phyloP scores from a whole-genome alignment of 2,888 invertebrate genomes.

The Neoitamus cyanurus region DNA sequence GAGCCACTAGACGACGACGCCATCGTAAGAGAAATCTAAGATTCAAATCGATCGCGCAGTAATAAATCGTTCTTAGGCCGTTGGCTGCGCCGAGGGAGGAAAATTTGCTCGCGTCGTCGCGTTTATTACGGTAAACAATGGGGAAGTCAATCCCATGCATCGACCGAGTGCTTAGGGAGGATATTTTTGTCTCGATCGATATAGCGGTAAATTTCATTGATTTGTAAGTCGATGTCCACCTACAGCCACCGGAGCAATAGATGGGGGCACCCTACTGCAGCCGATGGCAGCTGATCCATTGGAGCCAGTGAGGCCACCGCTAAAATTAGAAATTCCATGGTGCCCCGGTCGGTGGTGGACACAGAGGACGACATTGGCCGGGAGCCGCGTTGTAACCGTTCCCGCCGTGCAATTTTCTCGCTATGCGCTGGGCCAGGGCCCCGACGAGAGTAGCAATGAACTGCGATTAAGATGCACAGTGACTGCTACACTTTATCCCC shows the following conservation, averaged over 20 bases:
- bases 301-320: conserved; percentile 15
- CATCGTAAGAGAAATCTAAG: not conserved
- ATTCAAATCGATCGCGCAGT: not conserved
- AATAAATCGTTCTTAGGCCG: conserved; percentile 9
- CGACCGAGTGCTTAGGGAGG: not conserved
- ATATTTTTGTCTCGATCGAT: conserved; percentile 27
- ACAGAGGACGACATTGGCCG: conserved; percentile 23
- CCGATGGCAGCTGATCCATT: not conserved
- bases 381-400: not conserved
- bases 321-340: conserved; percentile 38
- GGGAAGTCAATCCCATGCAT: not conserved
- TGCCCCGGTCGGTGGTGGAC: not conserved
- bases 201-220: conserved; percentile 37
- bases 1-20: not conserved
- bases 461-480: conserved; percentile 45
- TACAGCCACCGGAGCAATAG: conserved; percentile 24
- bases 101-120: not conserved
- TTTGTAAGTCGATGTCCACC: conserved; percentile 43
- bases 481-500: conserved; percentile 47
- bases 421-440: not conserved
- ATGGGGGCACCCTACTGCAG: not conserved
- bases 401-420: not conserved
- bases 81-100: not conserved
- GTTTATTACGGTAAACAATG: conserved; percentile 4
- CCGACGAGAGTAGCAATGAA: conserved; percentile 31